A percentile compares a stretch with the other conserved stretches of the same genome.
Conservation (phyloP, 2,888 invertebrate genomes). For the Anorthoa munda region DNA sequence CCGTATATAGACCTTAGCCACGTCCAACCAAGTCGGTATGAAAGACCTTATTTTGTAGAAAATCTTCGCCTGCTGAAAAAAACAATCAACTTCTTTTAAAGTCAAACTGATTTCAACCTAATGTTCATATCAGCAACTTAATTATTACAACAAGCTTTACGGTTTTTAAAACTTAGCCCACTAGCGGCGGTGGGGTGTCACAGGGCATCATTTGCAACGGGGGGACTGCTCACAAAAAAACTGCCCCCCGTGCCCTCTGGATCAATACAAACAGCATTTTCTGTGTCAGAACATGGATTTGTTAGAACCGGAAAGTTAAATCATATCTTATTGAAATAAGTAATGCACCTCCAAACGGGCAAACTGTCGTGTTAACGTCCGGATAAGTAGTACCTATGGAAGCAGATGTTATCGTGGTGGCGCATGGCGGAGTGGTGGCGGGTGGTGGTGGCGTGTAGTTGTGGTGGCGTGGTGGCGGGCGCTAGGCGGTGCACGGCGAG, state of each 20-base stretch:
- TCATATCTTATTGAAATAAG: conserved; percentile 30
- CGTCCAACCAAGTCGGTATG: too few relatives aligned
- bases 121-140: conserved; percentile 1
- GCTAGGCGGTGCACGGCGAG: conserved; percentile 57
- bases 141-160: background rate
- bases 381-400: conserved; percentile 19
- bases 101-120: background rate
- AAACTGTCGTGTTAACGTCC: conserved; percentile 46
- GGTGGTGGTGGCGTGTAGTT: conserved; percentile 19
- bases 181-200: conserved; percentile 2
- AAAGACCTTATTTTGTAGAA: background rate
- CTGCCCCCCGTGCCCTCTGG: conserved; percentile 4
- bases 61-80: background rate
- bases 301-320: conserved; percentile 26
- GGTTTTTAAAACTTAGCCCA: background rate
- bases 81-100: background rate
- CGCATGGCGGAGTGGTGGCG: conserved; percentile 37
- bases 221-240: conserved; percentile 14
- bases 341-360: conserved; percentile 22
- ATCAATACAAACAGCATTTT: conserved; percentile 32
- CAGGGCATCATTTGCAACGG: conserved; percentile 17
- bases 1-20: too few relatives aligned
- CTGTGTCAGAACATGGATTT: conserved; percentile 7
- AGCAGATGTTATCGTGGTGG: conserved; percentile 55
- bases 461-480: conserved; percentile 57